Evolutionary conservation across 2,113 vertebrate genomes (phyloP).

Genomic region (Puffinus mauretanicus): DNA sequence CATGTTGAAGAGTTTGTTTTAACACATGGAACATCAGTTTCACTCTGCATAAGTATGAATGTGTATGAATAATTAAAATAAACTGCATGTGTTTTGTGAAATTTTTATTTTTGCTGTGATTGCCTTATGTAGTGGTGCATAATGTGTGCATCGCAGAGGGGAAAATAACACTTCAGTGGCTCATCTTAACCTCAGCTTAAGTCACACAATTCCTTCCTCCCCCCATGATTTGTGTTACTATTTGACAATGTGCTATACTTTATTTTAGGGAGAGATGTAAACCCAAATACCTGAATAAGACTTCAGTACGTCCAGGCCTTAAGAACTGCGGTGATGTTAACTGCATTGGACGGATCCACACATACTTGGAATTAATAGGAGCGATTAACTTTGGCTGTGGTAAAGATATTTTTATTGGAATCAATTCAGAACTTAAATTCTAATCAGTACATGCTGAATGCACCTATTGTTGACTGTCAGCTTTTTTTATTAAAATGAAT

Average conservation of each 20-base stretch:
- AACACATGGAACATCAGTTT: neutral
- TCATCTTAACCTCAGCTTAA: neutral
- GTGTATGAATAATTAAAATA: neutral
- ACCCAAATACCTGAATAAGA: slow-evolving; percentile 97
- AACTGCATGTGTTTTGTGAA: neutral
- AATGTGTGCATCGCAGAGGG: rapidly evolving
- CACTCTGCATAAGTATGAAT: neutral
- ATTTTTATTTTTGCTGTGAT: neutral
- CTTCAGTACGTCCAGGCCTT: slow-evolving; percentile 93
- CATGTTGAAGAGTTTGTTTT: neutral
- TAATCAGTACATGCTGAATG: neutral
- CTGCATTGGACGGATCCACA: slow-evolving; percentile 97
- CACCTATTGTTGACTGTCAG: neutral
- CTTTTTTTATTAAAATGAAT: neutral
- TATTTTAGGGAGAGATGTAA: slow-evolving; percentile 84
- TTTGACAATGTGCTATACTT: slow-evolving; percentile 32
- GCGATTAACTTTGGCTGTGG: slow-evolving; percentile 98
- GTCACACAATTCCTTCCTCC: rapidly evolving
- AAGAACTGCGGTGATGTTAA: slow-evolving; percentile 99
- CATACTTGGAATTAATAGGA: slow-evolving; percentile 93
- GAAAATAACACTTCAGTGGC: neutral
- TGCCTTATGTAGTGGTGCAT: neutral
- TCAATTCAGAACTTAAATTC: neutral
- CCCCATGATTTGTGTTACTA: neutral
- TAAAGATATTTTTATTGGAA: slow-evolving; percentile 54